A percentile compares a stretch with the other conserved stretches of the same genome.
Conservation (phyloP, 2,888 invertebrate genomes). For the Scaptomyza cyrtandrae region DNA sequence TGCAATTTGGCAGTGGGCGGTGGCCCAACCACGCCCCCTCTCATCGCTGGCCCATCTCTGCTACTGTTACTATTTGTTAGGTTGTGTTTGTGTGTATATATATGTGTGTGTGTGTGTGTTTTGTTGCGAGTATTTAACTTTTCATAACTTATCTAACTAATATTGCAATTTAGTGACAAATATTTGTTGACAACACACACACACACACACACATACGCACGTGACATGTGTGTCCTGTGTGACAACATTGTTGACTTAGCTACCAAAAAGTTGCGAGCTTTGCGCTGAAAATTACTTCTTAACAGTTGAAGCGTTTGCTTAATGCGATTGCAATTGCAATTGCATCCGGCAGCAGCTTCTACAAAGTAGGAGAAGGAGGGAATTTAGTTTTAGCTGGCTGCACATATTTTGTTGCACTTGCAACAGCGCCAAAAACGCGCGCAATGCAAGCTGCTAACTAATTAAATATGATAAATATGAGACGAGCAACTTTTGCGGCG, state of each 20-base stretch:
- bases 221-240: constrained; percentile 26
- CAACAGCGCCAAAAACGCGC: constrained; percentile 20
- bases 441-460: constrained; percentile 54
- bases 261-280: constrained; percentile 32
- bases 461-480: constrained; percentile 78
- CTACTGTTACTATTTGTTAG: neutral
- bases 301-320: constrained; percentile 37
- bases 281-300: constrained; percentile 68
- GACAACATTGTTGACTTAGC: constrained; percentile 70
- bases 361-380: neutral
- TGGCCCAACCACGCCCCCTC: neutral
- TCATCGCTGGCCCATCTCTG: neutral
- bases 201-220: constrained; percentile 6
- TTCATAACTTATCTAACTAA: constrained; percentile 73
- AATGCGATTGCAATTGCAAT: neutral
- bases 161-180: constrained; percentile 73
- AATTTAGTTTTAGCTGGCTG: constrained; percentile 1
- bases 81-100: constrained; percentile 14
- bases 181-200: constrained; percentile 71
- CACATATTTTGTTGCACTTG: constrained; percentile 62
- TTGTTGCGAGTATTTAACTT: constrained; percentile 71
- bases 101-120: constrained; percentile 19
- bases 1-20: constrained; percentile 12
- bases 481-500: constrained; percentile 67
- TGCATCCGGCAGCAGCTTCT: neutral